Evolutionary conservation across 2,797 vertebrate genomes (phyloP).

Genomic region (Neosilurus mollespiculum): DNA sequence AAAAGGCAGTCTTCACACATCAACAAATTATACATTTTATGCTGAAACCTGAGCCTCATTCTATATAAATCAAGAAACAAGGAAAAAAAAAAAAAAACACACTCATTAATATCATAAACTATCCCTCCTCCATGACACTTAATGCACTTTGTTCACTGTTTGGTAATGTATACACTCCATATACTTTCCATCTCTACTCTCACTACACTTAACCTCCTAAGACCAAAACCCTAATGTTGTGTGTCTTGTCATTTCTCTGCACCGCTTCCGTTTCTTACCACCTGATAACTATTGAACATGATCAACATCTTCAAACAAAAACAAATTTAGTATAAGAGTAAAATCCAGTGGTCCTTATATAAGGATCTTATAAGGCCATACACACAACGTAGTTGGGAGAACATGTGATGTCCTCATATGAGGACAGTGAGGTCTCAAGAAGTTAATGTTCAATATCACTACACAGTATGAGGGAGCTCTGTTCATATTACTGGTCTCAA

Average conservation of each 20-base stretch:
- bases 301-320: too few relatives aligned
- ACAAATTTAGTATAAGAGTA: too few relatives aligned
- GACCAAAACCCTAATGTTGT: too few relatives aligned
- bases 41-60: not conserved
- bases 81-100: not conserved
- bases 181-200: not conserved
- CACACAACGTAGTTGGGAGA: too few relatives aligned
- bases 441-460: not conserved
- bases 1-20: constrained; percentile 38
- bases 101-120: not conserved
- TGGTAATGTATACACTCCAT: not conserved
- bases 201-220: not conserved
- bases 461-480: not conserved
- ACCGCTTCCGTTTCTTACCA: too few relatives aligned
- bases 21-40: constrained; percentile 43
- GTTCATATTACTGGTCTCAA: not conserved
- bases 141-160: not conserved
- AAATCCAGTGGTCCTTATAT: too few relatives aligned
- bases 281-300: too few relatives aligned
- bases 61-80: not conserved
- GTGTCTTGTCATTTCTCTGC: too few relatives aligned
- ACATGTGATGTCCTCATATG: too few relatives aligned
- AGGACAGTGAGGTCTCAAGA: too few relatives aligned
- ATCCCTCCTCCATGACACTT: not conserved
- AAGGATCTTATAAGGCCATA: too few relatives aligned